phyloP scores from a whole-genome alignment of 2,888 invertebrate genomes.

The Choristoneura rosaceana region DNA sequence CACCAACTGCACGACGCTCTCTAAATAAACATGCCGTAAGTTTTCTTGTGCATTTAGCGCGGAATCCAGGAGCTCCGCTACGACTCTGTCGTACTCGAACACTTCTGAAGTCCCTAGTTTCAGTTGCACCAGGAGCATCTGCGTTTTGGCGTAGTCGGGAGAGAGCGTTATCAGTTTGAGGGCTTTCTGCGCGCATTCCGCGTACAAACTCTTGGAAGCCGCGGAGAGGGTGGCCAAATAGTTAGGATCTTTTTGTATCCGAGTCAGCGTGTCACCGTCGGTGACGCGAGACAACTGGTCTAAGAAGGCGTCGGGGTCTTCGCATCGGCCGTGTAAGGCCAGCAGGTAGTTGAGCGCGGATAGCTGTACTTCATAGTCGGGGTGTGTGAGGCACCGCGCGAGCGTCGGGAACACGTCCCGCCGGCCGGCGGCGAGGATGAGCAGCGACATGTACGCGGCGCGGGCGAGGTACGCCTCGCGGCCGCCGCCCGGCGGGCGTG shows the following conservation, averaged over 20 bases:
- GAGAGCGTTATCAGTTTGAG: slow-evolving; percentile 63
- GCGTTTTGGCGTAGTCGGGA: slow-evolving; percentile 51
- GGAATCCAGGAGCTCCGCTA: slow-evolving; percentile 56
- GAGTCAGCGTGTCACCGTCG: slow-evolving; percentile 45
- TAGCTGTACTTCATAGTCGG: slow-evolving; percentile 58
- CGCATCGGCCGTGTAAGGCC: slow-evolving; percentile 51
- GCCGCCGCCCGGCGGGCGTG: slow-evolving; percentile 52
- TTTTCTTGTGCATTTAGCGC: slow-evolving; percentile 65
- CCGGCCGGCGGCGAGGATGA: slow-evolving; percentile 46
- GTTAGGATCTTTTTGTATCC: slow-evolving; percentile 46
- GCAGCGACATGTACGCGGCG: slow-evolving; percentile 52
- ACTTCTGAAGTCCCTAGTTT: slow-evolving; percentile 46
- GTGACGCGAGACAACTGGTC: slow-evolving; percentile 53
- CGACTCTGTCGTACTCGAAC: slow-evolving; percentile 47
- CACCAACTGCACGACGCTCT: slow-evolving; percentile 60
- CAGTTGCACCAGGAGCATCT: slow-evolving; percentile 54
- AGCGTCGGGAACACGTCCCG: slow-evolving; percentile 44
- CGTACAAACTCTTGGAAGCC: slow-evolving; percentile 56
- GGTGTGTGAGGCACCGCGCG: slow-evolving; percentile 52
- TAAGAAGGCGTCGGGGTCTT: slow-evolving; percentile 55
- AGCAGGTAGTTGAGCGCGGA: slow-evolving; percentile 57
- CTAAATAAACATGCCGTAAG: slow-evolving; percentile 66
- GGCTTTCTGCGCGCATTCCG: slow-evolving; percentile 69
- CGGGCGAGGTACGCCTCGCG: slow-evolving; percentile 62
- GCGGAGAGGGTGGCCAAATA: slow-evolving; percentile 56